Conservation (phyloP, 2,888 invertebrate genomes). For the Chironomus tentans region DNA sequence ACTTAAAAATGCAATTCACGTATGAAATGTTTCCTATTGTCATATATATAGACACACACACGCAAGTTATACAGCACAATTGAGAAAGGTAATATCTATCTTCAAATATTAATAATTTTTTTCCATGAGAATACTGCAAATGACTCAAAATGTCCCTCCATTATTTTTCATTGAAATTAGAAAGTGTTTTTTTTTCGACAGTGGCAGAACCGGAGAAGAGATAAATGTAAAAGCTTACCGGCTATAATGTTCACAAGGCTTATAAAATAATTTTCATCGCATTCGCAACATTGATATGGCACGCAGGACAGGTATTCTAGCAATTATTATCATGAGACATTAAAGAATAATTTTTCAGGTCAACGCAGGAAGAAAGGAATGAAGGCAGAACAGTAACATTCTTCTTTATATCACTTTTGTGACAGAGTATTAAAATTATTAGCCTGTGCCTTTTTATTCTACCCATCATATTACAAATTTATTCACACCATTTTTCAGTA, state of each 20-base stretch:
- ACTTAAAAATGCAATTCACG: slow-evolving; percentile 24
- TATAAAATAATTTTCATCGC: not conserved
- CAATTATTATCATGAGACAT: not conserved
- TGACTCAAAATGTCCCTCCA: not conserved
- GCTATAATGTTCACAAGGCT: not conserved
- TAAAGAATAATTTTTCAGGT: not conserved
- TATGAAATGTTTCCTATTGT: not conserved
- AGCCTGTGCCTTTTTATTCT: too few species aligned
- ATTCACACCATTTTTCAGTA: too few species aligned
- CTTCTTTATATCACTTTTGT: too few species aligned
- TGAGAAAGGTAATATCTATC: slow-evolving; percentile 1
- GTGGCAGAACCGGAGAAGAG: too few species aligned
- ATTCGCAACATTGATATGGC: not conserved
- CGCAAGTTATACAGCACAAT: not conserved
- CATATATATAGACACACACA: not conserved
- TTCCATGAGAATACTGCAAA: slow-evolving; percentile 11
- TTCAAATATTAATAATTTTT: slow-evolving; percentile 22
- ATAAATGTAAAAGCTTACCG: too few species aligned
- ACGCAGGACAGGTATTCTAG: too few species aligned
- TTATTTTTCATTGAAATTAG: not conserved
- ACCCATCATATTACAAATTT: too few species aligned
- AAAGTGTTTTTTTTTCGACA: too few species aligned
- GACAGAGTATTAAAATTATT: too few species aligned
- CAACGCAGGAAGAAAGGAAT: not conserved
- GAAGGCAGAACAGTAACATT: too few species aligned